phyloP scores from a whole-genome alignment of 2,113 vertebrate genomes.

The Danio rerio region GRCz12tu NC_133179.1:53583501-53584000 shows the following conservation, averaged over 20 bases:
- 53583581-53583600: too few relatives aligned
- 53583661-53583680: neutral
- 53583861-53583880: conserved; percentile 19
- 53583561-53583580: too few relatives aligned
- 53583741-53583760: neutral
- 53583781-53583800: neutral
- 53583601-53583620: too few relatives aligned
- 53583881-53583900: neutral
- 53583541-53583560: too few relatives aligned
- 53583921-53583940: conserved; percentile 22
- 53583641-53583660: neutral
- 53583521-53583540: too few relatives aligned
- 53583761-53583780: neutral
- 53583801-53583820: neutral
- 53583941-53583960: too few relatives aligned
- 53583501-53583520: too few relatives aligned
- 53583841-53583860: conserved; percentile 21
- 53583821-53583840: conserved; percentile 9
- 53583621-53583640: neutral
- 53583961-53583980: too few relatives aligned
- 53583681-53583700: neutral
- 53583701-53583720: neutral
- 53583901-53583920: conserved; percentile 5
- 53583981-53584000: neutral
- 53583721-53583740: neutral